Percentiles rank a stretch among this genome's conserved stretches.
Evolutionary conservation across 2,888 invertebrate species (phyloP).

Genomic region (Orthonychiurus folsomi): DNA sequence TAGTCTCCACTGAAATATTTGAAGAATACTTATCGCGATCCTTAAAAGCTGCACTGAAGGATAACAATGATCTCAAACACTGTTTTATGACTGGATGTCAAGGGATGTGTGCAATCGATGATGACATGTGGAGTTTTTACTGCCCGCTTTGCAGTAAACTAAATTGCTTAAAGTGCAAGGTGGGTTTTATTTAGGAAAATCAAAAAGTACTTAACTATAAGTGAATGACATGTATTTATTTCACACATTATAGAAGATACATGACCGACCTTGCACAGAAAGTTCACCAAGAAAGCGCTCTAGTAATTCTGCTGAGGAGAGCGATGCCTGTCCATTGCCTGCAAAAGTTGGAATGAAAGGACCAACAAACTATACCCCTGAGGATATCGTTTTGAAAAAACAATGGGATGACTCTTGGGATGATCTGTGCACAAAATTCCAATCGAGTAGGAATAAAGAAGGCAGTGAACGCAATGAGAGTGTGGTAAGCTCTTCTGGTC

Average conservation of each 20-base stretch:
- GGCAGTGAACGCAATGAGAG: too few species aligned
- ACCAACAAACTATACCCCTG: not conserved
- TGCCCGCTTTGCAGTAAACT: slow-evolving; percentile 1
- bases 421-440: slow-evolving; percentile 1
- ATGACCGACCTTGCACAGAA: slow-evolving; percentile 5
- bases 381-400: not conserved
- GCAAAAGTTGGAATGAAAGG: slow-evolving; percentile 4
- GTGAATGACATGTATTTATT: too few species aligned
- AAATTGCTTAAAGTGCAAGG: slow-evolving; percentile 9
- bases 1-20: not conserved
- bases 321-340: too few species aligned
- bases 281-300: not conserved
- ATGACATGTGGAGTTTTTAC: not conserved
- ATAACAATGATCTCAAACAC: not conserved
- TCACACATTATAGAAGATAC: not conserved
- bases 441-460: too few species aligned
- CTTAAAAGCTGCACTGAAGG: not conserved
- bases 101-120: slow-evolving; percentile 4
- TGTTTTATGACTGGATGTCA: not conserved
- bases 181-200: too few species aligned
- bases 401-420: slow-evolving; percentile 9
- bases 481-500: too few species aligned
- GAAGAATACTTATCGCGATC: slow-evolving; percentile 4
- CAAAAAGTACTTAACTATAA: not conserved
- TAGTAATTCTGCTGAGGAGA: not conserved